These are phyloP conservation scores for Epinotia demarniana DNA, from an alignment of 2,888 invertebrate genomes.

Conservation along the genomic window DNA sequence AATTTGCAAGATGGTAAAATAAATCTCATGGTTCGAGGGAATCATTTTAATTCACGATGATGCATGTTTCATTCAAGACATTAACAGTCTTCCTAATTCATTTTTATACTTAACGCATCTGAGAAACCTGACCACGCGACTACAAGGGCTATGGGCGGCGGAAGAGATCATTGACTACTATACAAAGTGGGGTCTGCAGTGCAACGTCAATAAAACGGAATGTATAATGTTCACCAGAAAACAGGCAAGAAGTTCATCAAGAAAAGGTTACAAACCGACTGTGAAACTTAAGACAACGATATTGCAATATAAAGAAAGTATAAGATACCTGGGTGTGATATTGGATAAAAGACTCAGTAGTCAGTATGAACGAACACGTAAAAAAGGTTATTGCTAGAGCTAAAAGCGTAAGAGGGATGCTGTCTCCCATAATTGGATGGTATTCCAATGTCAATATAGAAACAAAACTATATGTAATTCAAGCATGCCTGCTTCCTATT, in stretches of 20 bases:
- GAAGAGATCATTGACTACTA: conserved; percentile 10
- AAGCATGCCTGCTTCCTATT: no score
- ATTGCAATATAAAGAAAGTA: conserved; percentile 20
- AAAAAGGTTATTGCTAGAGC: no score
- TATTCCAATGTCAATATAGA: no score
- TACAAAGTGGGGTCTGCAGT: conserved; percentile 9
- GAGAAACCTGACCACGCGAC: not conserved
- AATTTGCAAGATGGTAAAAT: no score
- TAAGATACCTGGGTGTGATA: conserved; percentile 43
- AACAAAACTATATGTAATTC: no score
- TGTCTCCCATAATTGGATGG: no score
- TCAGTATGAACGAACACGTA: no score
- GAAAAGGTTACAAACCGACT: not conserved
- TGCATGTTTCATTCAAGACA: no score
- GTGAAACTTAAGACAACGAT: conserved; percentile 3
- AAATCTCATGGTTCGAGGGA: no score
- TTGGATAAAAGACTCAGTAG: conserved; percentile 45
- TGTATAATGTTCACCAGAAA: conserved; percentile 21
- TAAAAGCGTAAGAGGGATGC: no score
- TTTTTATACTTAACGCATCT: conserved; percentile 4
- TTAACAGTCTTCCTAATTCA: no score
- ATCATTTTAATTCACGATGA: no score
- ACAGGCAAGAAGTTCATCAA: not conserved
- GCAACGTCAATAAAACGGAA: conserved; percentile 5
- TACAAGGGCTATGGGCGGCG: conserved; percentile 1